A percentile compares a stretch with the other conserved stretches of the same genome.
Evolutionary conservation across 2,888 invertebrate genomes (phyloP).

Genomic region (Scaptodrosophila latifasciaeformis): DNA sequence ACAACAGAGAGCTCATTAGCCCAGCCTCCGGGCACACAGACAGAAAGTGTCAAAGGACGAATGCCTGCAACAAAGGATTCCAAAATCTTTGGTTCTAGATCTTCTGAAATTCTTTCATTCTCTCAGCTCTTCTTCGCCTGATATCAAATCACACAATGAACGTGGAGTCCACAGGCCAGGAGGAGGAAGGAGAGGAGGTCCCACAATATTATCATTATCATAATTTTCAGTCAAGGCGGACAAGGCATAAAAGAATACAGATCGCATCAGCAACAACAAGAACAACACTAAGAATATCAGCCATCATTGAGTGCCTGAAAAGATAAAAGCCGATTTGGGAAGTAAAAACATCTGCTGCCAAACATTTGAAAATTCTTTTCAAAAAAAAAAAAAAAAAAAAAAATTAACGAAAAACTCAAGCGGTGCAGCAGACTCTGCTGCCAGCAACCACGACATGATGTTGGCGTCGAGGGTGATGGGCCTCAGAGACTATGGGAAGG

Average conservation of each 20-base stretch:
- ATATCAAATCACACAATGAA: constrained; percentile 22
- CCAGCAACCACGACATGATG: no score
- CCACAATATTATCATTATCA: constrained; percentile 42
- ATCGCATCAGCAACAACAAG: constrained; percentile 44
- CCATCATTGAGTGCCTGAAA: constrained; percentile 26
- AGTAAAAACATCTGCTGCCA: constrained; percentile 53
- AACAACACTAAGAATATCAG: background rate
- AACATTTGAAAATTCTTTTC: constrained; percentile 48
- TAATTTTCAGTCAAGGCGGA: constrained; percentile 35
- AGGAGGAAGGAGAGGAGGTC: constrained; percentile 5
- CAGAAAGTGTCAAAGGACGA: constrained; percentile 43
- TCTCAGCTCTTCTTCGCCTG: no score
- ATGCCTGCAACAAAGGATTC: constrained; percentile 27
- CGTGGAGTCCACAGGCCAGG: background rate
- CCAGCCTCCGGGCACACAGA: constrained; percentile 18
- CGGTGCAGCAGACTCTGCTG: background rate
- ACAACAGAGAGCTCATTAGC: constrained; percentile 38
- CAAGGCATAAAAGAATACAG: constrained; percentile 26
- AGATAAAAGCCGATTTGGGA: constrained; percentile 49
- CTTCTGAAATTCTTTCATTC: no score
- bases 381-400: constrained; percentile 27
- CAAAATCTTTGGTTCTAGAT: constrained; percentile 15
- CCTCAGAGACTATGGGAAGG: constrained; percentile 1
- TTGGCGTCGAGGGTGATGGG: constrained; percentile 18
- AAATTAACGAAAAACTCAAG: constrained; percentile 28